Conservation (phyloP, 2,797 vertebrate species). For the Ataeniobius toweri region DNA sequence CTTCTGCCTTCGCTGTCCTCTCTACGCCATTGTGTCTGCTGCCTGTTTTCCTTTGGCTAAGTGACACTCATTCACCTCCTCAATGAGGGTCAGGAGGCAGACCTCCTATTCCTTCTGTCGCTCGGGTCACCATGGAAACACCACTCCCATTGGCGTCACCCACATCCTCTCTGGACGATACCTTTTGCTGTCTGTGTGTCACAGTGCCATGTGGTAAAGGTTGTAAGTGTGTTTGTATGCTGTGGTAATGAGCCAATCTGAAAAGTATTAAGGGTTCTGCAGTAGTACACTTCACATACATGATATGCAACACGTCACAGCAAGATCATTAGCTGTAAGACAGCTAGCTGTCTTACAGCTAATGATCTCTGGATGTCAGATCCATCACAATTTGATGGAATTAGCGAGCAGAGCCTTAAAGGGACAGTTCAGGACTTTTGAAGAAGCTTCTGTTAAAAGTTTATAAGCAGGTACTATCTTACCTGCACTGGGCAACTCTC, state of each 20-base stretch:
- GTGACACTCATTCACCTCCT: conserved; percentile 63
- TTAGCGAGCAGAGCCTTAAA: neutral
- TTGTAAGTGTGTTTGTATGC: conserved; percentile 26
- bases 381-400: neutral
- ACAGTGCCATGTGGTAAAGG: conserved; percentile 26
- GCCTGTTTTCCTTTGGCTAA: conserved; percentile 45
- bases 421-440: neutral
- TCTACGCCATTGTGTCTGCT: conserved; percentile 24
- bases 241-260: conserved; percentile 28
- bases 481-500: too few relatives aligned
- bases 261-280: conserved; percentile 39
- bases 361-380: conserved; percentile 18
- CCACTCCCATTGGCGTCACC: conserved; percentile 57
- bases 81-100: conserved; percentile 76
- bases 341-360: conserved; percentile 8
- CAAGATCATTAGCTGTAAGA: too few relatives aligned
- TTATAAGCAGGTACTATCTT: neutral
- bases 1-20: conserved; percentile 24
- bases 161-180: conserved; percentile 74
- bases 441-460: neutral
- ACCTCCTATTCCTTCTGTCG: conserved; percentile 78
- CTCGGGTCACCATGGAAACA: conserved; percentile 81
- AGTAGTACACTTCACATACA: conserved; percentile 12
- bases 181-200: conserved; percentile 39
- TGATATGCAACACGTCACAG: conserved; percentile 34